Percentiles rank a stretch among this genome's conserved stretches.
Evolutionary conservation across 1,140 invertebrate genomes (phyloP).

Genomic region (Scaptomyza montana): DNA sequence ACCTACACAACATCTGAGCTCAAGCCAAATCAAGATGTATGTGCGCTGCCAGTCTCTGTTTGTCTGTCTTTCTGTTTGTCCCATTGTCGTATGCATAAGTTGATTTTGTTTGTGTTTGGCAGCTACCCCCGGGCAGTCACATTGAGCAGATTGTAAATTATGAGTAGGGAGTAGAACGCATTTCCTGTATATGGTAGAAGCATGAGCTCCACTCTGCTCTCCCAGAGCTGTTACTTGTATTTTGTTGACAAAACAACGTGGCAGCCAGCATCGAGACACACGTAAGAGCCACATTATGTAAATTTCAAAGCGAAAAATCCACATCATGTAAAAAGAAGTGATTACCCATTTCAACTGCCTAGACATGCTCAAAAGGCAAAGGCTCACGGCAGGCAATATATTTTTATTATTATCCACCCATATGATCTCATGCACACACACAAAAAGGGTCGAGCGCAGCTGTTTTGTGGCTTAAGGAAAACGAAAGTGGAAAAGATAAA

Average conservation of each 20-base stretch:
- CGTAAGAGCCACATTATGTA: slow-evolving; percentile 62
- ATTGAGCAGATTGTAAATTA: slow-evolving; percentile 70
- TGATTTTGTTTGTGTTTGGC: slow-evolving; percentile 67
- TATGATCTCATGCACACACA: slow-evolving; percentile 21
- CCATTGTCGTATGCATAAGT: slow-evolving; percentile 56
- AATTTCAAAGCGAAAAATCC: slow-evolving; percentile 63
- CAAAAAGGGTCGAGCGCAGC: slow-evolving; percentile 3
- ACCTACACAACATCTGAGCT: slow-evolving; percentile 25
- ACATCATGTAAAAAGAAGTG: slow-evolving; percentile 38
- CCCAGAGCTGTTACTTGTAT: neutral
- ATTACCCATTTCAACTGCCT: slow-evolving; percentile 48
- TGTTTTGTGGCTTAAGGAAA: slow-evolving; percentile 13
- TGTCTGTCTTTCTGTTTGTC: slow-evolving; percentile 19
- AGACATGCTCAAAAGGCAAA: slow-evolving; percentile 30
- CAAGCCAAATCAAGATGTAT: slow-evolving; percentile 35
- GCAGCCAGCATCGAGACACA: slow-evolving; percentile 39
- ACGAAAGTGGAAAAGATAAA: slow-evolving; percentile 12
- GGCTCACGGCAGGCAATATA: slow-evolving; percentile 39
- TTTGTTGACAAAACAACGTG: slow-evolving; percentile 55
- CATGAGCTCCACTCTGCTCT: neutral
- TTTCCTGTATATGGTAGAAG: slow-evolving; percentile 56
- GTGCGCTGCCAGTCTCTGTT: slow-evolving; percentile 3
- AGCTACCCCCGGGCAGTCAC: slow-evolving; percentile 42
- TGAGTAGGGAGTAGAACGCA: slow-evolving; percentile 51
- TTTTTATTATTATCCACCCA: slow-evolving; percentile 35